Percentiles rank a stretch among this genome's conserved stretches.
Evolutionary conservation across 2,113 vertebrate species (phyloP).

Genomic region (Ctenomys sociabilis): DNA sequence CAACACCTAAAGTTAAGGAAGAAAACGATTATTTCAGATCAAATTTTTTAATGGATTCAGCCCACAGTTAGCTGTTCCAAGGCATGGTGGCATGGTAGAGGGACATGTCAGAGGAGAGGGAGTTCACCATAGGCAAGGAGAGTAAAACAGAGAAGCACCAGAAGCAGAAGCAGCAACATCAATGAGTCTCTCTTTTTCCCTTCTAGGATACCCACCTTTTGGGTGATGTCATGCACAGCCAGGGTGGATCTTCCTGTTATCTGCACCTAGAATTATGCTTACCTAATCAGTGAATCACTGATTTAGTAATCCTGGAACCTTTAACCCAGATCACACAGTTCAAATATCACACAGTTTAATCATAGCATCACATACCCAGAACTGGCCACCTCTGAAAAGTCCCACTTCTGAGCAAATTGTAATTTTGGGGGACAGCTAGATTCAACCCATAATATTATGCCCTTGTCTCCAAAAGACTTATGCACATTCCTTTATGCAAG

Average conservation of each 20-base stretch:
- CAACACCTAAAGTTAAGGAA: not conserved
- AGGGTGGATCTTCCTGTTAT: not conserved
- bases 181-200: not conserved
- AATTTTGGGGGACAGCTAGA: not conserved
- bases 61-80: not conserved
- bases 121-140: not conserved
- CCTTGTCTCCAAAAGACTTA: not conserved
- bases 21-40: not conserved
- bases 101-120: not conserved
- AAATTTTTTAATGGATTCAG: not conserved
- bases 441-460: not conserved
- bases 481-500: not conserved
- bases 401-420: not conserved
- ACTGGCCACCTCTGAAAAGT: not conserved
- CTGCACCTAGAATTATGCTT: not conserved
- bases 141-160: not conserved
- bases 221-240: not conserved
- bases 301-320: not conserved
- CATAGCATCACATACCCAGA: not conserved
- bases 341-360: not conserved
- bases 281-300: not conserved
- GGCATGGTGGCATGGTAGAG: not conserved
- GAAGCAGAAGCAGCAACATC: not conserved
- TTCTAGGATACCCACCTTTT: not conserved
- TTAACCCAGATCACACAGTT: not conserved